These are phyloP conservation scores for Phainopepla nitens DNA, from an alignment of 2,113 vertebrate genomes.

Conservation along the genomic window DNA sequence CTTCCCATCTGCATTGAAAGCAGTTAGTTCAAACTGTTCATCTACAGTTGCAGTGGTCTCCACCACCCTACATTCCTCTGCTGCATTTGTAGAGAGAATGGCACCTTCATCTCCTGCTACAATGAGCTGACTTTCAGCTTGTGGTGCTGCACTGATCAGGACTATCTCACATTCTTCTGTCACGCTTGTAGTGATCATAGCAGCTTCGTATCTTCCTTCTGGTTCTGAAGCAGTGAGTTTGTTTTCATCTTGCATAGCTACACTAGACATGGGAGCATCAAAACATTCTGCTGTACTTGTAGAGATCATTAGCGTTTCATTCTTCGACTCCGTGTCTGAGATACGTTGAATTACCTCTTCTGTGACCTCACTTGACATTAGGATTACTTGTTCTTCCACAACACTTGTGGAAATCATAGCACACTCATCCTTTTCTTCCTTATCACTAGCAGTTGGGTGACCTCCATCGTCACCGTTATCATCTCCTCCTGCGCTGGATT, in stretches of 20 bases:
- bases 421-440: slow-evolving; percentile 76
- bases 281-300: slow-evolving; percentile 73
- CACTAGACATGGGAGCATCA: slow-evolving; percentile 66
- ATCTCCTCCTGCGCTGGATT: slow-evolving; percentile 30
- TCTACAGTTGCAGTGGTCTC: not conserved
- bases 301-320: slow-evolving; percentile 62
- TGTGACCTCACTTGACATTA: not conserved
- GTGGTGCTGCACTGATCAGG: slow-evolving; percentile 23
- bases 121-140: slow-evolving; percentile 11
- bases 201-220: slow-evolving; percentile 42
- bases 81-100: slow-evolving; percentile 50
- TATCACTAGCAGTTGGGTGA: slow-evolving; percentile 52
- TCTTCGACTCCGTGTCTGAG: slow-evolving; percentile 5
- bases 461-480: not conserved
- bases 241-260: not conserved
- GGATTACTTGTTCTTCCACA: slow-evolving; percentile 61
- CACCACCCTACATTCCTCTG: slow-evolving; percentile 39
- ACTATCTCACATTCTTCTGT: slow-evolving; percentile 66
- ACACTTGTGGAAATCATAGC: slow-evolving; percentile 77
- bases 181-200: slow-evolving; percentile 69
- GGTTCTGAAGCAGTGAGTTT: not conserved
- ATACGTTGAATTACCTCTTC: not conserved
- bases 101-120: not conserved
- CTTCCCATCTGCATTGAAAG: not conserved
- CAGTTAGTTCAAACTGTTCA: not conserved